A percentile compares a stretch with the other conserved stretches of the same genome.
phyloP scores from a whole-genome alignment of 2,888 invertebrate genomes.

The Ditylenchus weischeri region DNA sequence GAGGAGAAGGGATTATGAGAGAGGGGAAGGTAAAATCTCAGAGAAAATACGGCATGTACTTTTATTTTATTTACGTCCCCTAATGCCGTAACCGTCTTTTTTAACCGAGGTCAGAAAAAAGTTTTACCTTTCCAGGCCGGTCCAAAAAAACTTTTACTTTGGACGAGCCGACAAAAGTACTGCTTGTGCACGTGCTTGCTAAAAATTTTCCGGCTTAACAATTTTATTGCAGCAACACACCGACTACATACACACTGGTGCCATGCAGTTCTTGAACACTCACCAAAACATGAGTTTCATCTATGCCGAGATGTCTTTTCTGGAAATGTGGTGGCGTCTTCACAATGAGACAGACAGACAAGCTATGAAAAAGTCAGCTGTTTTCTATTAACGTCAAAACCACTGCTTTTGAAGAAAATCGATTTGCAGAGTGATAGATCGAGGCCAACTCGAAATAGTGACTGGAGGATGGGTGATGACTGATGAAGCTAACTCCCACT shows the following conservation, averaged over 20 bases:
- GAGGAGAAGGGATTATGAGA: no score
- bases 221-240: slow-evolving; percentile 78
- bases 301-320: slow-evolving; percentile 94
- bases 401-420: neutral
- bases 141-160: no score
- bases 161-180: no score
- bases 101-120: no score
- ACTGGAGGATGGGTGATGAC: slow-evolving; percentile 99
- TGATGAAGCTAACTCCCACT: slow-evolving; percentile 93
- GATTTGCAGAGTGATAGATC: slow-evolving; percentile 66
- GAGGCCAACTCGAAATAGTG: slow-evolving; percentile 88
- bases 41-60: no score
- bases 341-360: slow-evolving; percentile 67
- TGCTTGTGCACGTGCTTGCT: no score
- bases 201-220: slow-evolving; percentile 63
- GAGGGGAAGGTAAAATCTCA: no score
- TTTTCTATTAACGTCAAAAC: no score
- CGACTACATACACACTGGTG: slow-evolving; percentile 81
- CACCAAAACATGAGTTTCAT: slow-evolving; percentile 82
- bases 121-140: no score
- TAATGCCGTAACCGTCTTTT: no score
- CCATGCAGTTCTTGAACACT: slow-evolving; percentile 77
- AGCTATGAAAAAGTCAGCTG: slow-evolving; percentile 60
- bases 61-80: no score
- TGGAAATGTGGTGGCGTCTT: slow-evolving; percentile 87